Conservation (phyloP, 2,113 vertebrate genomes). For the Lamprotornis superbus region DNA sequence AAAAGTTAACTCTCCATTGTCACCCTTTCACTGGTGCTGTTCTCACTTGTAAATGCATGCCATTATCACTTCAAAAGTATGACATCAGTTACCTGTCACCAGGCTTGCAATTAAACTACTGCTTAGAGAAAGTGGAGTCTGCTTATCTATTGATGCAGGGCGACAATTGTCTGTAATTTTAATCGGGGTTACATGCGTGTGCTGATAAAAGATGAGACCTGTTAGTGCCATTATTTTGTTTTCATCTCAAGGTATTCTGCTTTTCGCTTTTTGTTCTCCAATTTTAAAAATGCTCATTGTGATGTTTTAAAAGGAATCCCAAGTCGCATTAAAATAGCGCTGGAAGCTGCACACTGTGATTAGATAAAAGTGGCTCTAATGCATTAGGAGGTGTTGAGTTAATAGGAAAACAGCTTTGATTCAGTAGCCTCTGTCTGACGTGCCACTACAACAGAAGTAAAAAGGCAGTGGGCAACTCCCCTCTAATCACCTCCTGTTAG, state of each 20-base stretch:
- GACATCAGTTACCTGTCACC: conserved; percentile 32
- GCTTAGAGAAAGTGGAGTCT: neutral
- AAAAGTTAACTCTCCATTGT: neutral
- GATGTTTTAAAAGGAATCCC: neutral
- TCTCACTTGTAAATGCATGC: neutral
- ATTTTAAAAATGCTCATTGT: neutral
- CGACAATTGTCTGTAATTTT: neutral
- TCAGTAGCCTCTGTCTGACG: conserved; percentile 54
- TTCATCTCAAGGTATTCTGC: neutral
- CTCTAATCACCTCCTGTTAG: conserved; percentile 78
- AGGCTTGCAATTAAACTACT: neutral
- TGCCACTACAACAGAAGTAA: conserved; percentile 62
- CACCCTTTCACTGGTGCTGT: neutral
- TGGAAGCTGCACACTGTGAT: conserved; percentile 45
- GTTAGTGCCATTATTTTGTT: neutral
- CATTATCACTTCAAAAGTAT: conserved; percentile 24
- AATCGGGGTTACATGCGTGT: neutral
- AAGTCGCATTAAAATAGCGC: neutral
- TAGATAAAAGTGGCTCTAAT: conserved; percentile 63
- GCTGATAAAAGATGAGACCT: neutral
- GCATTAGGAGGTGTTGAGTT: conserved; percentile 67
- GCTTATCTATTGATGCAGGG: neutral
- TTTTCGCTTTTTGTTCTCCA: neutral
- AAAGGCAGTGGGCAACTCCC: conserved; percentile 68
- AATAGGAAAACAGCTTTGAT: conserved; percentile 72